These are phyloP conservation scores for Pitta sordida DNA, from an alignment of 2,113 vertebrate genomes.

Conservation along the genomic window DNA sequence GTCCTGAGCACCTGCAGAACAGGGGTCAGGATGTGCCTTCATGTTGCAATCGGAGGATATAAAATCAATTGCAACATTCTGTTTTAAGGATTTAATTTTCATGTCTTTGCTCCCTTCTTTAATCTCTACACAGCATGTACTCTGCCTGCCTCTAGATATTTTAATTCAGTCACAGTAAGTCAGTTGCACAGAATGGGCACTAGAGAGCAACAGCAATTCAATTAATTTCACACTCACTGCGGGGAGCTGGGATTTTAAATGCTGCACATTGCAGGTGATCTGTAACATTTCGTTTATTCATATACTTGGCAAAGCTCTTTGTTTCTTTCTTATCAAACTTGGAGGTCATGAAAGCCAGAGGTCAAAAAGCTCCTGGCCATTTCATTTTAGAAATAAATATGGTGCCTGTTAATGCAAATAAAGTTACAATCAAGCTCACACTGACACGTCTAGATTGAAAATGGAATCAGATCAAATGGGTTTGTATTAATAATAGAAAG, in stretches of 20 bases:
- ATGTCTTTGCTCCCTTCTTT: slow-evolving; percentile 56
- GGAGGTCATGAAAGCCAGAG: slow-evolving; percentile 24
- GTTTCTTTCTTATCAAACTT: slow-evolving; percentile 30
- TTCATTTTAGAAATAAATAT: slow-evolving; percentile 44
- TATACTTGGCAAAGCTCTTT: slow-evolving; percentile 28
- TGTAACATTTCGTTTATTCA: background rate
- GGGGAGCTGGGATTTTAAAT: slow-evolving; percentile 49
- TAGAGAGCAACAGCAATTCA: slow-evolving; percentile 63
- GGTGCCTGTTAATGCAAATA: background rate
- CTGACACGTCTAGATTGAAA: slow-evolving; percentile 24
- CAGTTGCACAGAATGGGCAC: slow-evolving; percentile 59
- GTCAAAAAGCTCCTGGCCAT: slow-evolving; percentile 10
- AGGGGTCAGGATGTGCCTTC: background rate
- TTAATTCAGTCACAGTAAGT: slow-evolving; percentile 63
- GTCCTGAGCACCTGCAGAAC: background rate
- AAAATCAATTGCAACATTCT: slow-evolving; percentile 42
- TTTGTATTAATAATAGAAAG: background rate
- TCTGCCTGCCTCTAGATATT: slow-evolving; percentile 62
- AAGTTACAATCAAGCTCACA: slow-evolving; percentile 3
- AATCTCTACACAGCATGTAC: slow-evolving; percentile 61
- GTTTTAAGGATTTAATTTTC: slow-evolving; percentile 59
- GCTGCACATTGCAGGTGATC: slow-evolving; percentile 54
- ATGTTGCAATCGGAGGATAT: background rate
- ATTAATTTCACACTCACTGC: slow-evolving; percentile 62
- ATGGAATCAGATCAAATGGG: background rate